Conservation (phyloP, 2,113 vertebrate species). For the Sceloporus undulatus region DNA sequence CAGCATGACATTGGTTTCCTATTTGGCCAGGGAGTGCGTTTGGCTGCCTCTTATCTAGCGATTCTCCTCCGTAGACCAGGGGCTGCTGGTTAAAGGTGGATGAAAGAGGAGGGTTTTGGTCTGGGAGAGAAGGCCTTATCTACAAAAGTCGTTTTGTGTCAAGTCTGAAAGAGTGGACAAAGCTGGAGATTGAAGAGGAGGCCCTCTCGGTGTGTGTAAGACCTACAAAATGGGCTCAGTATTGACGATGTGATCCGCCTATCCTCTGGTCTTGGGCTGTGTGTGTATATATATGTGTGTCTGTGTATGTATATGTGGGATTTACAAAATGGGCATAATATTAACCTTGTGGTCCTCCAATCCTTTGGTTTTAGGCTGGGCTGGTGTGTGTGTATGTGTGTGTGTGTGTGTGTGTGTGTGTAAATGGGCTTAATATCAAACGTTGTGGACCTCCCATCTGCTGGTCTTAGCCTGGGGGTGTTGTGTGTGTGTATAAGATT, state of each 20-base stretch:
- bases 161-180: slow-evolving; percentile 65
- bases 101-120: neutral
- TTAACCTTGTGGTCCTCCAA: slow-evolving; percentile 62
- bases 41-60: neutral
- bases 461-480: too few relatives aligned
- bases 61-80: neutral
- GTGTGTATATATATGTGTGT: too few relatives aligned
- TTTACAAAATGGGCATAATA: slow-evolving; percentile 77
- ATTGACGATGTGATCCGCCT: too few relatives aligned
- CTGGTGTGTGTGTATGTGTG: too few relatives aligned
- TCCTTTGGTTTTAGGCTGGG: too few relatives aligned
- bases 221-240: too few relatives aligned
- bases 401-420: too few relatives aligned
- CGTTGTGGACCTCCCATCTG: too few relatives aligned
- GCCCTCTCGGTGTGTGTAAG: too few relatives aligned
- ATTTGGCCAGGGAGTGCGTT: neutral
- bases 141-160: slow-evolving; percentile 71
- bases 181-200: slow-evolving; percentile 53
- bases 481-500: too few relatives aligned
- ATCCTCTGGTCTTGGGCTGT: too few relatives aligned
- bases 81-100: slow-evolving; percentile 4
- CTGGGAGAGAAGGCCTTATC: slow-evolving; percentile 46
- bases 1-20: neutral
- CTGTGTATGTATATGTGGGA: slow-evolving; percentile 49
- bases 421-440: too few relatives aligned